These are phyloP conservation scores for Euschistus heros DNA, from an alignment of 1,140 invertebrate genomes.

Conservation along the genomic window DNA sequence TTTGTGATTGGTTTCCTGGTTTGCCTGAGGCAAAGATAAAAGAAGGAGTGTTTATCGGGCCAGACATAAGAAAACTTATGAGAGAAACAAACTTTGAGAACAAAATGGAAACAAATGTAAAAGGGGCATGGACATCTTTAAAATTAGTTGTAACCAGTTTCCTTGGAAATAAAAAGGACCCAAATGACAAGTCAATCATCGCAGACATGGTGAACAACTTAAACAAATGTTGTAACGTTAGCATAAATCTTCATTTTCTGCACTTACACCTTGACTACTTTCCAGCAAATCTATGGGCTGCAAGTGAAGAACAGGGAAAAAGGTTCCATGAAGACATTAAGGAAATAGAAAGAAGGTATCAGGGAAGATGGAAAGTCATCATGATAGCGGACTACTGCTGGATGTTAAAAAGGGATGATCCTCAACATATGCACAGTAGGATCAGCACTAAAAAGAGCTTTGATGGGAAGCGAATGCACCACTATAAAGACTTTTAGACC, in stretches of 20 bases:
- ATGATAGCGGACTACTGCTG: too few relatives aligned
- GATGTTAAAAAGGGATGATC: too few relatives aligned
- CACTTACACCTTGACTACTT: constrained; percentile 36
- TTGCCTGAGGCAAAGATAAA: constrained; percentile 21
- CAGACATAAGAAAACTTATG: constrained; percentile 32
- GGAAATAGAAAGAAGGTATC: constrained; percentile 32
- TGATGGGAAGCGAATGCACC: too few relatives aligned
- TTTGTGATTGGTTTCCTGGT: constrained; percentile 21
- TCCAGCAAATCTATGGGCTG: constrained; percentile 32
- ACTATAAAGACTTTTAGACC: too few relatives aligned
- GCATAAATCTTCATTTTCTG: constrained; percentile 36
- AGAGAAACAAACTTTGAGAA: constrained; percentile 25
- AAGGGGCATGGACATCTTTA: constrained; percentile 11
- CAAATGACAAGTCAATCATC: too few relatives aligned
- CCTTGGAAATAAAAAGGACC: too few relatives aligned
- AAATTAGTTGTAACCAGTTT: too few relatives aligned
- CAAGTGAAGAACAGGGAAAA: constrained; percentile 35
- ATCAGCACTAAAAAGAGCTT: too few relatives aligned
- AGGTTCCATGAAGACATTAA: constrained; percentile 37
- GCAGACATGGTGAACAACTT: constrained; percentile 29
- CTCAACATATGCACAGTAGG: too few relatives aligned
- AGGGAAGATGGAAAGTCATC: too few relatives aligned
- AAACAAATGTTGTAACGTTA: constrained; percentile 31
- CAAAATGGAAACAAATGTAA: constrained; percentile 21
- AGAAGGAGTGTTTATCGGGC: constrained; percentile 28